Percentiles rank a stretch among this genome's conserved stretches.
Conservation (phyloP, 2,113 vertebrate genomes). For the Leucosticte australis region DNA sequence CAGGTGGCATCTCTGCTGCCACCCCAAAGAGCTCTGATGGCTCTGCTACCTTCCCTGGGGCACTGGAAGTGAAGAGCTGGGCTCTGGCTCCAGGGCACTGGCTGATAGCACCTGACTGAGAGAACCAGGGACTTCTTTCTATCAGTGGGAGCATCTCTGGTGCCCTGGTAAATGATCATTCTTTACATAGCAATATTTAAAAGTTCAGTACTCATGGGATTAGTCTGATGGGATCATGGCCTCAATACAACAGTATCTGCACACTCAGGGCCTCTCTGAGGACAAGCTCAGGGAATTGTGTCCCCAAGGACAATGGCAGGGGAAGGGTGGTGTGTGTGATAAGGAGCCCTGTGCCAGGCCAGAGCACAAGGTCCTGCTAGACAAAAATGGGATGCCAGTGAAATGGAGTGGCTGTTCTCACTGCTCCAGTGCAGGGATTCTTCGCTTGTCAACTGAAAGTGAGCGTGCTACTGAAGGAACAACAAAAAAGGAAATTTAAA, state of each 20-base stretch:
- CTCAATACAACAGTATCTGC: not conserved
- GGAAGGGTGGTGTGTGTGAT: not conserved
- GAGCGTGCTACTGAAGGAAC: not conserved
- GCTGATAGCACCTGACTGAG: not conserved
- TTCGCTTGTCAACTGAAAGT: not conserved
- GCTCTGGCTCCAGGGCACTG: not conserved
- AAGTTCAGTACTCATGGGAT: not conserved
- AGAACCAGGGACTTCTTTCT: not conserved
- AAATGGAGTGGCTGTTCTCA: not conserved
- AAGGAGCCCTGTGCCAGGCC: not conserved
- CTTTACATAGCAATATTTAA: not conserved
- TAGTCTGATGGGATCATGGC: not conserved
- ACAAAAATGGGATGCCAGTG: not conserved
- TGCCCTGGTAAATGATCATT: not conserved
- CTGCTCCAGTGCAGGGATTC: not conserved
- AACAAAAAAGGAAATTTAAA: not conserved
- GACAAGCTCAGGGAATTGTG: not conserved
- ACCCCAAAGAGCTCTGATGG: not conserved
- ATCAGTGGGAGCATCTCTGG: not conserved
- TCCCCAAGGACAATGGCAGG: fast-evolving
- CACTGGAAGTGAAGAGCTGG: not conserved
- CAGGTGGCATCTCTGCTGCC: not conserved
- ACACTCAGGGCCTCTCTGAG: not conserved
- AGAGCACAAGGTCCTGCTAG: not conserved
- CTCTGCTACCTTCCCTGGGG: not conserved